phyloP scores from a whole-genome alignment of 2,888 invertebrate species.

The Plebejus melissa region DNA sequence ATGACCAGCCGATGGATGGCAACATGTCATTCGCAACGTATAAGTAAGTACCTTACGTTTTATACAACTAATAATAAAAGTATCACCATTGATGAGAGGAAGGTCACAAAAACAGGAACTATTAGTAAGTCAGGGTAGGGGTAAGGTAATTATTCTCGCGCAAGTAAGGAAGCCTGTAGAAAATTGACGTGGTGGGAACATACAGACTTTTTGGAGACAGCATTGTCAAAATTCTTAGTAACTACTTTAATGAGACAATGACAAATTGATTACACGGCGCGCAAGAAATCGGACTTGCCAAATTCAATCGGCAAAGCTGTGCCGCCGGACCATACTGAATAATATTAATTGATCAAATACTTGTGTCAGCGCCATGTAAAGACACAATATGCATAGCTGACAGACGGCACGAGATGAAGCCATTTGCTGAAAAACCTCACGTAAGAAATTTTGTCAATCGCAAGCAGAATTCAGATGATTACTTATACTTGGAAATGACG shows the following conservation, averaged over 20 bases:
- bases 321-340: slow-evolving; percentile 35
- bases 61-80: neutral
- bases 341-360: slow-evolving; percentile 38
- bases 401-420: slow-evolving; percentile 62
- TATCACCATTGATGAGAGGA: neutral
- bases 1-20: slow-evolving; percentile 67
- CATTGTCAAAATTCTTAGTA: neutral
- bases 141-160: neutral
- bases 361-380: slow-evolving; percentile 37
- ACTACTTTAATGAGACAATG: slow-evolving; percentile 20
- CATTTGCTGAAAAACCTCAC: slow-evolving; percentile 69
- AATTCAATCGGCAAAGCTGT: slow-evolving; percentile 23
- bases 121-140: neutral
- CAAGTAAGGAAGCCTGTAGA: neutral
- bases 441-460: slow-evolving; percentile 56
- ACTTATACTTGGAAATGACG: slow-evolving; percentile 74
- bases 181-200: neutral
- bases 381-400: slow-evolving; percentile 37
- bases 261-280: slow-evolving; percentile 15
- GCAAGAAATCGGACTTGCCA: slow-evolving; percentile 14
- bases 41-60: slow-evolving; percentile 54
- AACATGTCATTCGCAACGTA: slow-evolving; percentile 74
- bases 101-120: neutral
- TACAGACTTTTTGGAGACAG: neutral
- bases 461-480: slow-evolving; percentile 70